Percentiles rank a stretch among this genome's conserved stretches.
Conservation (phyloP, 2,888 invertebrate species). For the Hermodice carunculata region DNA sequence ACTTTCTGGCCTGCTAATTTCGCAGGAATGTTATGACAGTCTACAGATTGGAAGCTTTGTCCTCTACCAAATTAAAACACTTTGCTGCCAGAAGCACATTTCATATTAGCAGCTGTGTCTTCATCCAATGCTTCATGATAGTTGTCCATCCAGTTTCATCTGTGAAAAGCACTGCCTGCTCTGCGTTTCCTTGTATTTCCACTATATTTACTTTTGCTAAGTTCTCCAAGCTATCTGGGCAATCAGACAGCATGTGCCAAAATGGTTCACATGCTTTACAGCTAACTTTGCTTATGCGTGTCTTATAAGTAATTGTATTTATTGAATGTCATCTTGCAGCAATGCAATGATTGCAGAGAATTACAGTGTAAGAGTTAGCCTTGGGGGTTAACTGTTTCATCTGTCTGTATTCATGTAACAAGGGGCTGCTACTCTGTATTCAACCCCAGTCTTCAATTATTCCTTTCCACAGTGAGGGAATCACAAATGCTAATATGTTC, state of each 20-base stretch:
- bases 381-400: too few relatives aligned
- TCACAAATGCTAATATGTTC: too few relatives aligned
- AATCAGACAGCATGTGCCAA: conserved; percentile 30
- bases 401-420: too few relatives aligned
- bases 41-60: background rate
- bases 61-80: conserved; percentile 7
- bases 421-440: too few relatives aligned
- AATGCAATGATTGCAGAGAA: too few relatives aligned
- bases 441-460: too few relatives aligned
- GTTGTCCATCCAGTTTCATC: conserved; percentile 5
- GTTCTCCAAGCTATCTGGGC: conserved; percentile 37
- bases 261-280: conserved; percentile 34
- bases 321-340: too few relatives aligned
- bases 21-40: background rate
- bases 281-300: too few relatives aligned
- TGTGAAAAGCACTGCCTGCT: background rate
- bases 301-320: too few relatives aligned
- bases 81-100: background rate
- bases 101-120: background rate
- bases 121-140: conserved; percentile 11
- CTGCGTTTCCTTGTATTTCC: too few relatives aligned
- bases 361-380: too few relatives aligned
- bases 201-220: conserved; percentile 28
- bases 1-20: background rate
- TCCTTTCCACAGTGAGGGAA: too few relatives aligned